These are phyloP conservation scores for Scaptodrosophila lebanonensis DNA, from an alignment of 1,140 invertebrate genomes.

Conservation along the genomic window DNA sequence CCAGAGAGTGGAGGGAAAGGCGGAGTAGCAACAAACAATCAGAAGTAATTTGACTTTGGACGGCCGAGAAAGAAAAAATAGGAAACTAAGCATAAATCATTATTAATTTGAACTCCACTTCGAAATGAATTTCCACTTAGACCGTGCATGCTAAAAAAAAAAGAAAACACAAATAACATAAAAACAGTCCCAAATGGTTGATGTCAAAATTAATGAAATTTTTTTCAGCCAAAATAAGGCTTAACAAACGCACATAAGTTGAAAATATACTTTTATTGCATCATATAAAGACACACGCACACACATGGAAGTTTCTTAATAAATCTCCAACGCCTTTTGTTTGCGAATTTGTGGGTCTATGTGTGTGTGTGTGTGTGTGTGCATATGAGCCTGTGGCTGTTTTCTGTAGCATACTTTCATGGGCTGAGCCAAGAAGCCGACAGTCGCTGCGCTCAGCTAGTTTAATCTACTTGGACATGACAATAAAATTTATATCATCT, in stretches of 20 bases:
- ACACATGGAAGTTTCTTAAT: constrained; percentile 37
- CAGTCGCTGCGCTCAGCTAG: constrained; percentile 54
- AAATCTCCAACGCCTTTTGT: constrained; percentile 55
- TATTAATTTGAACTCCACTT: constrained; percentile 62
- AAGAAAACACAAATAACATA: neutral
- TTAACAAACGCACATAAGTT: constrained; percentile 16
- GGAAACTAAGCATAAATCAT: constrained; percentile 54
- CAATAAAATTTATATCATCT: constrained; percentile 76
- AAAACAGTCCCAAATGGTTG: constrained; percentile 16
- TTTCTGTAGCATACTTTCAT: constrained; percentile 55
- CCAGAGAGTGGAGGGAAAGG: too few species aligned
- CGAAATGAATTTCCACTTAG: constrained; percentile 48
- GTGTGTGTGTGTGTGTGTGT: neutral
- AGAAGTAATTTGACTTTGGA: too few species aligned
- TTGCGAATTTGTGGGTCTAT: neutral
- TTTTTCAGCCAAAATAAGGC: constrained; percentile 11
- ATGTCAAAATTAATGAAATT: constrained; percentile 50
- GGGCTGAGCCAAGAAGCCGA: constrained; percentile 26
- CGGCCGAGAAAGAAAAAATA: too few species aligned
- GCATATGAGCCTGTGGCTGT: too few species aligned
- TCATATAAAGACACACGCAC: constrained; percentile 2
- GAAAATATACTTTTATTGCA: constrained; percentile 45
- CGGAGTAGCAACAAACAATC: too few species aligned
- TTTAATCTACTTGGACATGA: constrained; percentile 75
- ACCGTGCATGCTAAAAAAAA: constrained; percentile 4